phyloP scores from a whole-genome alignment of 1,140 invertebrate species.

The Episyrphus balteatus region DNA sequence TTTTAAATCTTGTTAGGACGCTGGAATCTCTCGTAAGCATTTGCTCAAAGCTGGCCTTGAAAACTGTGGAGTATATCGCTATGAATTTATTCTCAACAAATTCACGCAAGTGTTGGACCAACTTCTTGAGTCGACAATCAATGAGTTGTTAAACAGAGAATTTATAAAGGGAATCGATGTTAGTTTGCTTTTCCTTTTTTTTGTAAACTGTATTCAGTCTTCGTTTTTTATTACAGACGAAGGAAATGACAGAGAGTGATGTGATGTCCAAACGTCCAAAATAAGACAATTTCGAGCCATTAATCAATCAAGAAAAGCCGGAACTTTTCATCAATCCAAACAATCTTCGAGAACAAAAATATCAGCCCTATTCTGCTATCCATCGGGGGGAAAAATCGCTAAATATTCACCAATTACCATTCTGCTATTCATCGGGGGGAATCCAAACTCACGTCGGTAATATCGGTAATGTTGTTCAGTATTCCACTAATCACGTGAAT shows the following conservation, averaged over 20 bases:
- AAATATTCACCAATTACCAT: too few relatives aligned
- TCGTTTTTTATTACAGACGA: neutral
- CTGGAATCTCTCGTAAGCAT: slow-evolving; percentile 29
- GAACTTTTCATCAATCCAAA: slow-evolving; percentile 16
- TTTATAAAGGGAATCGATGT: slow-evolving; percentile 37
- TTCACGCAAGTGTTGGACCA: slow-evolving; percentile 58
- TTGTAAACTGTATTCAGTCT: neutral
- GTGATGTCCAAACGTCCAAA: slow-evolving; percentile 5
- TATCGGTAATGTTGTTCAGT: too few relatives aligned
- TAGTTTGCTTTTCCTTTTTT: neutral
- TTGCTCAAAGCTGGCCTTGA: slow-evolving; percentile 25
- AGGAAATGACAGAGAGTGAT: slow-evolving; percentile 1
- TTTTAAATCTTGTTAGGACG: neutral
- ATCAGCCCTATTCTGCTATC: too few relatives aligned
- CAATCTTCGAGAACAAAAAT: slow-evolving; percentile 24
- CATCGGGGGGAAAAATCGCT: too few relatives aligned
- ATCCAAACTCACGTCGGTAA: too few relatives aligned
- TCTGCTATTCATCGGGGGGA: too few relatives aligned
- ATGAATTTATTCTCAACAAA: slow-evolving; percentile 76
- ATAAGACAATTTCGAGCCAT: slow-evolving; percentile 10
- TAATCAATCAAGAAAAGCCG: slow-evolving; percentile 6
- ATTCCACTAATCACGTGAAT: too few relatives aligned
- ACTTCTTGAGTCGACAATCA: slow-evolving; percentile 46
- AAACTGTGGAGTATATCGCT: slow-evolving; percentile 65
- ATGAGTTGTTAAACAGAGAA: slow-evolving; percentile 25